A percentile compares a stretch with the other conserved stretches of the same genome.
phyloP scores from a whole-genome alignment of 2,888 invertebrate species.

The Maniola hyperantus region DNA sequence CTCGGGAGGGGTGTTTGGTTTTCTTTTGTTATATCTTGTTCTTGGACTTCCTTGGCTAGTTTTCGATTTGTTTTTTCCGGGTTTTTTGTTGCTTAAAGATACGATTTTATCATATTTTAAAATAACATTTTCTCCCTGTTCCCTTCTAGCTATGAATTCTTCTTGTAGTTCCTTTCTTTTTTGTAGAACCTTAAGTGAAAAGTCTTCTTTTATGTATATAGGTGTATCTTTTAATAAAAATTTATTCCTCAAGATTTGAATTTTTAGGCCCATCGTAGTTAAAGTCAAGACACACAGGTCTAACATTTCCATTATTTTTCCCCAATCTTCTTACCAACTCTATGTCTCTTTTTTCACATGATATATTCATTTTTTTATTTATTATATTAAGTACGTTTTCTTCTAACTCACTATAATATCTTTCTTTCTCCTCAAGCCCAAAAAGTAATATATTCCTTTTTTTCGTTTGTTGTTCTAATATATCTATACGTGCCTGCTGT shows the following conservation, averaged over 20 bases:
- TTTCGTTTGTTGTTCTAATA: neutral
- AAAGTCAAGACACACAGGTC: neutral
- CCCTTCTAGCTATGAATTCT: neutral
- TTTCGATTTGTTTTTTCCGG: neutral
- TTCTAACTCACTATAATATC: neutral
- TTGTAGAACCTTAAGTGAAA: neutral
- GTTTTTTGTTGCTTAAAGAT: too few species aligned
- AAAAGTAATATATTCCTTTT: neutral
- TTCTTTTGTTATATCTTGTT: too few species aligned
- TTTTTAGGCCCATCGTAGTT: neutral
- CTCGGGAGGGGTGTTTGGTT: too few species aligned
- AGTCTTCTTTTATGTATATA: slow-evolving; percentile 7
- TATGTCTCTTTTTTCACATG: neutral
- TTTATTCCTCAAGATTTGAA: neutral
- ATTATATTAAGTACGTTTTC: neutral
- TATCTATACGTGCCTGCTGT: neutral
- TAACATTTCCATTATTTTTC: too few species aligned
- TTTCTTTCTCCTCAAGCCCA: neutral
- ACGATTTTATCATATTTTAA: neutral
- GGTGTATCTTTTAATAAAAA: neutral
- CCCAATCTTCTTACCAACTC: neutral
- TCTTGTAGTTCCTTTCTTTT: slow-evolving; percentile 1
- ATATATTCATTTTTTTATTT: neutral
- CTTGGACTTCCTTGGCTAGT: too few species aligned
- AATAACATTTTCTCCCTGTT: neutral